phyloP scores from a whole-genome alignment of 2,888 invertebrate species.

The Amphipyra berbera region DNA sequence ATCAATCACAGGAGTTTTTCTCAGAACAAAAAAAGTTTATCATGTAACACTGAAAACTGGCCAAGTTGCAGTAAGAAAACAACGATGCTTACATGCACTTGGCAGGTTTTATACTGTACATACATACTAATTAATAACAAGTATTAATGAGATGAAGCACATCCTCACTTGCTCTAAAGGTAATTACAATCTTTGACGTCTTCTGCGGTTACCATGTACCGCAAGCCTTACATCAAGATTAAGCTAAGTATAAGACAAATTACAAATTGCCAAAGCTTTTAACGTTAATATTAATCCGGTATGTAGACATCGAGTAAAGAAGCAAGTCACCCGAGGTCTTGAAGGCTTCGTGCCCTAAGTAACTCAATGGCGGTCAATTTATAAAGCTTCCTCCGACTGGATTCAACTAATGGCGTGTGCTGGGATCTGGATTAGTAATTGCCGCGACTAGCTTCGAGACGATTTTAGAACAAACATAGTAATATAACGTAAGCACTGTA shows the following conservation, averaged over 20 bases:
- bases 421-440: slow-evolving; percentile 63
- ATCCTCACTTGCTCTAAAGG: no score
- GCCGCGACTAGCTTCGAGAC: slow-evolving; percentile 50
- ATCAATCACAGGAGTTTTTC: no score
- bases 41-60: no score
- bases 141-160: no score
- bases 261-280: slow-evolving; percentile 36
- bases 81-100: no score
- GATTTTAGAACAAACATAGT: slow-evolving; percentile 39
- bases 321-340: slow-evolving; percentile 49
- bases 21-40: no score
- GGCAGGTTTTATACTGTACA: no score
- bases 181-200: not conserved
- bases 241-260: slow-evolving; percentile 19
- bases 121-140: no score
- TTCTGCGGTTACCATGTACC: not conserved
- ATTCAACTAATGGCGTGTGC: slow-evolving; percentile 71
- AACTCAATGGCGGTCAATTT: slow-evolving; percentile 75
- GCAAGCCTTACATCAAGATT: slow-evolving; percentile 12
- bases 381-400: slow-evolving; percentile 73
- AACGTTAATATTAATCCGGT: slow-evolving; percentile 28
- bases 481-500: slow-evolving; percentile 10
- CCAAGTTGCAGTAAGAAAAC: no score
- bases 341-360: slow-evolving; percentile 56
- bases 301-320: slow-evolving; percentile 33